Percentiles rank a stretch among this genome's conserved stretches.
phyloP scores from a whole-genome alignment of 1,140 invertebrate species.

The Ceratitis capitata region DNA sequence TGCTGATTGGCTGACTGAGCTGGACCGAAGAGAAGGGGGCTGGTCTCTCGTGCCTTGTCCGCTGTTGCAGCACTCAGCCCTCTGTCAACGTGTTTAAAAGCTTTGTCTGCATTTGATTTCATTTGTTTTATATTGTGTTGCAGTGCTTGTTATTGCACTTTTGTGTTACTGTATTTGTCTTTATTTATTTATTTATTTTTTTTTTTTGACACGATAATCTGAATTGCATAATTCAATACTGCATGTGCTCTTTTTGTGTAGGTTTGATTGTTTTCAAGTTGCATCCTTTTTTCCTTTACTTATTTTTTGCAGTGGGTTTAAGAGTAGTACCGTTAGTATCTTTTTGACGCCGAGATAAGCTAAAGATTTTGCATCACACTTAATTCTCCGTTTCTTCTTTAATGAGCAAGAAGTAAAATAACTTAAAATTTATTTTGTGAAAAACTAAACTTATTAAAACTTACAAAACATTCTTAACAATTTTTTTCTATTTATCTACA shows the following conservation, averaged over 20 bases:
- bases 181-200: no score
- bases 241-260: neutral
- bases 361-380: no score
- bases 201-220: neutral
- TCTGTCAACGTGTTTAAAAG: neutral
- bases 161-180: neutral
- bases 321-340: neutral
- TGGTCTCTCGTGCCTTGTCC: neutral
- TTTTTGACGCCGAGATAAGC: no score
- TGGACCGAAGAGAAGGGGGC: no score
- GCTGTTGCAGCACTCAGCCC: neutral
- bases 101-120: neutral
- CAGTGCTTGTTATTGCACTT: neutral
- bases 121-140: conserved; percentile 26
- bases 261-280: neutral
- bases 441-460: no score
- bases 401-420: no score
- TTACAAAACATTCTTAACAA: no score
- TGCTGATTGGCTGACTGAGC: neutral
- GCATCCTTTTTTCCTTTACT: neutral
- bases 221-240: neutral
- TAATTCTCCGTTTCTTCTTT: no score
- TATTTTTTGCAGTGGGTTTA: neutral
- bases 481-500: no score
- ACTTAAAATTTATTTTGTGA: no score